phyloP scores from a whole-genome alignment of 2,797 vertebrate genomes.

The Tarsius wallacei region DNA sequence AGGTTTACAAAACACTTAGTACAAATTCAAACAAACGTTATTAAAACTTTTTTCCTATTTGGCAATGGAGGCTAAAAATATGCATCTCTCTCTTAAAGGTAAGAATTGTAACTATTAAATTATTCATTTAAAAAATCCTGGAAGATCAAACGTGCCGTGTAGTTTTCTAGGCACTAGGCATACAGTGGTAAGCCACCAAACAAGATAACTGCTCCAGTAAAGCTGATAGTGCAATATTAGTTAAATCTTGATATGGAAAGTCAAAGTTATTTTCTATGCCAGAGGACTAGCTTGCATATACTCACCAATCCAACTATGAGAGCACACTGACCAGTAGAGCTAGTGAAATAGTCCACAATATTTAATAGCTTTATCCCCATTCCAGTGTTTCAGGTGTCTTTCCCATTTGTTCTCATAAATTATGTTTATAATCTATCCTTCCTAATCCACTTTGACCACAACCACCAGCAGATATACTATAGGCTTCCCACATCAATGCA shows the following conservation, averaged over 20 bases:
- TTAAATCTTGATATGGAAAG: neutral
- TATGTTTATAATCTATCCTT: slow-evolving; percentile 38
- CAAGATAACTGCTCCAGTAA: neutral
- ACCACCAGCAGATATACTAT: slow-evolving; percentile 16
- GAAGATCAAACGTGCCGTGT: neutral
- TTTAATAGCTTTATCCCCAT: slow-evolving; percentile 38
- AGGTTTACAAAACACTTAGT: neutral
- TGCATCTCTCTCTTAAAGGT: neutral
- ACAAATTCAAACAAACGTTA: slow-evolving; percentile 1
- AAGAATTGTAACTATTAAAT: neutral
- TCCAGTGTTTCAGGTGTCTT: neutral
- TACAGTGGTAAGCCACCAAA: neutral
- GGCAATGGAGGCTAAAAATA: neutral
- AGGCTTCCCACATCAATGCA: neutral
- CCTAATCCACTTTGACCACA: slow-evolving; percentile 43
- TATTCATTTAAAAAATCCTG: neutral
- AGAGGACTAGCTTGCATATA: neutral
- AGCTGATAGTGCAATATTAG: neutral
- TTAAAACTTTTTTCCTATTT: neutral
- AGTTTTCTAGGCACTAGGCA: neutral
- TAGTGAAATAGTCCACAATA: neutral
- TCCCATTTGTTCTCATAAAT: slow-evolving; percentile 45
- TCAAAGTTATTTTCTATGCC: neutral
- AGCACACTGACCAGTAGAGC: neutral
- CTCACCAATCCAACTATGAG: neutral